Percentiles rank a stretch among this genome's conserved stretches.
Conservation (phyloP, 1,140 invertebrate genomes). For the Drosophila orosa region DNA sequence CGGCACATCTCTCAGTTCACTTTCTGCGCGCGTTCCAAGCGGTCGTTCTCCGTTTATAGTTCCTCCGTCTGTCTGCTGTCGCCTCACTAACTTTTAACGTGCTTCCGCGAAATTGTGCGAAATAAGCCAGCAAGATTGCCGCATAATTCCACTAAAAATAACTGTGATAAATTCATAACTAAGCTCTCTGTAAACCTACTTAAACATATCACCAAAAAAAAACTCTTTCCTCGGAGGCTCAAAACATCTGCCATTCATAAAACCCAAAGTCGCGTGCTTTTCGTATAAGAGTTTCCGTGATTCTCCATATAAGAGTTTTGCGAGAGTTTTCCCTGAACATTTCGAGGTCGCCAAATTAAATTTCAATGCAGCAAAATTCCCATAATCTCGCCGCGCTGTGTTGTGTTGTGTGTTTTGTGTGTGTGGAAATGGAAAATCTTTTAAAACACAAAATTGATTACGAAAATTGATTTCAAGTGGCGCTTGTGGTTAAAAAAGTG, state of each 20-base stretch:
- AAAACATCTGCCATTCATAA: slow-evolving; percentile 49
- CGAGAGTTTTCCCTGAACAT: slow-evolving; percentile 39
- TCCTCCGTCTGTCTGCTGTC: slow-evolving; percentile 23
- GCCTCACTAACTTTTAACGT: slow-evolving; percentile 48
- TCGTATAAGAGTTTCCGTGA: slow-evolving; percentile 45
- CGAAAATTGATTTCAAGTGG: slow-evolving; percentile 76
- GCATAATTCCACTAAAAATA: slow-evolving; percentile 22
- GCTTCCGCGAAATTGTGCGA: slow-evolving; percentile 60
- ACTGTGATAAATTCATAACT: slow-evolving; percentile 61
- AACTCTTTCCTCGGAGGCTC: slow-evolving; percentile 8
- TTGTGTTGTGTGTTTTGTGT: slow-evolving; percentile 24
- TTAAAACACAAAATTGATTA: slow-evolving; percentile 68
- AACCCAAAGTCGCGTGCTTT: slow-evolving; percentile 45
- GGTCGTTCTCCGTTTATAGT: slow-evolving; percentile 51
- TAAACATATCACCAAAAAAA: neutral
- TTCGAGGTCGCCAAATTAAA: slow-evolving; percentile 51
- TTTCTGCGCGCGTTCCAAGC: slow-evolving; percentile 69
- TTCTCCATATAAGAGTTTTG: slow-evolving; percentile 34
- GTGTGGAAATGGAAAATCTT: slow-evolving; percentile 62
- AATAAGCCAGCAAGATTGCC: slow-evolving; percentile 32
- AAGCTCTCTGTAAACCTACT: slow-evolving; percentile 5
- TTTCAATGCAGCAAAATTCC: slow-evolving; percentile 22
- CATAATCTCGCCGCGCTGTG: neutral
- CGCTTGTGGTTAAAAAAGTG: slow-evolving; percentile 46
- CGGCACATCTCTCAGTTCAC: slow-evolving; percentile 51